Conservation (phyloP, 2,113 vertebrate species). For the Nanger granti region DNA sequence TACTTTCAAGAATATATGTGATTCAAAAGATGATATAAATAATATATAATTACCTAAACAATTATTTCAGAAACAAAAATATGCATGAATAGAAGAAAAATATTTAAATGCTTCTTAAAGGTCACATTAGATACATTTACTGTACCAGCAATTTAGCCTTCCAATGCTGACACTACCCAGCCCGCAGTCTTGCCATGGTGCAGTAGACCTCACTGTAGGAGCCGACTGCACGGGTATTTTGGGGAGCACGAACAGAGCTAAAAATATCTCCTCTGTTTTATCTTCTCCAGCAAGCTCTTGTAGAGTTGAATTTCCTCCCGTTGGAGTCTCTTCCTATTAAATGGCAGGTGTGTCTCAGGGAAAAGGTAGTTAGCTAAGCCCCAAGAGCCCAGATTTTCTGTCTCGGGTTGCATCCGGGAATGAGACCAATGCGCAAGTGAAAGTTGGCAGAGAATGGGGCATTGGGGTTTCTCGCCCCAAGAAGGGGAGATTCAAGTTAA, state of each 20-base stretch:
- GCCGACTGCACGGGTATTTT: not conserved
- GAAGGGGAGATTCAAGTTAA: too few relatives aligned
- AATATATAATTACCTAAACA: not conserved
- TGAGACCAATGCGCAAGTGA: not conserved
- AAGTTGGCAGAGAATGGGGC: not conserved
- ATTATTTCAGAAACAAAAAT: not conserved
- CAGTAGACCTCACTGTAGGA: rapidly evolving
- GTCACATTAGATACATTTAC: not conserved
- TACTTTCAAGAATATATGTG: not conserved
- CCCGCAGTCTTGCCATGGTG: rapidly evolving
- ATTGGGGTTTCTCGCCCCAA: not conserved
- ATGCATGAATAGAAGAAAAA: not conserved
- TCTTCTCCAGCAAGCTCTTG: not conserved
- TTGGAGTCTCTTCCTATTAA: not conserved
- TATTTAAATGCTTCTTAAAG: not conserved
- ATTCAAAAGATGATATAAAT: not conserved
- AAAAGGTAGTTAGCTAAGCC: rapidly evolving
- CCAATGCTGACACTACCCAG: not conserved
- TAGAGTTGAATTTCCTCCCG: not conserved
- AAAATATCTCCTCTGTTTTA: not conserved
- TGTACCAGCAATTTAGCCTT: not conserved
- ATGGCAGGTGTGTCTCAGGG: not conserved
- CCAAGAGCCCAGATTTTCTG: not conserved
- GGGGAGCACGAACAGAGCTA: not conserved
- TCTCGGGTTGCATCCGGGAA: not conserved